Percentiles rank a stretch among this genome's conserved stretches.
phyloP scores from a whole-genome alignment of 2,888 invertebrate species.

The Chaitophorus viminalis region DNA sequence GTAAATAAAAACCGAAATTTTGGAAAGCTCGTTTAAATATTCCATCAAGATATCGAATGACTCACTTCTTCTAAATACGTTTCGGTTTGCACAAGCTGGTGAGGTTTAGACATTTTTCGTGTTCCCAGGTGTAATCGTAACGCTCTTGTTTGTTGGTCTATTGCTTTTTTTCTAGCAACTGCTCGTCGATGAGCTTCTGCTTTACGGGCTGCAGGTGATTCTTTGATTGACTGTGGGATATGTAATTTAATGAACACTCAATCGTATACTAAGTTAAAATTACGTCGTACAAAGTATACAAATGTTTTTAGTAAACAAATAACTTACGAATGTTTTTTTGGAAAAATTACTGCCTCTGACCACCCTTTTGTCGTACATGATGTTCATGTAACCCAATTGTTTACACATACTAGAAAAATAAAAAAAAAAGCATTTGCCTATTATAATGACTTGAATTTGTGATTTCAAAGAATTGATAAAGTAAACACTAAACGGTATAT shows the following conservation, averaged over 20 bases:
- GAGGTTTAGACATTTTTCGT: slow-evolving; percentile 83
- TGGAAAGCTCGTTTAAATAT: too few relatives aligned
- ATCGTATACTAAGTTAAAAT: neutral
- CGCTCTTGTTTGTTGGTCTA: slow-evolving; percentile 67
- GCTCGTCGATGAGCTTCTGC: slow-evolving; percentile 78
- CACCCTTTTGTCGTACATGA: slow-evolving; percentile 90
- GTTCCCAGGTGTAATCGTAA: slow-evolving; percentile 73
- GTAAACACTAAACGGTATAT: neutral
- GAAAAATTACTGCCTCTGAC: slow-evolving; percentile 84
- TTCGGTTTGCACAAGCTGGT: slow-evolving; percentile 72
- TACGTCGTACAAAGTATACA: too few relatives aligned
- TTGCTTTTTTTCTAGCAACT: slow-evolving; percentile 76
- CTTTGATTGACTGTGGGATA: neutral
- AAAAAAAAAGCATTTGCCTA: neutral
- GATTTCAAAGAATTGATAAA: neutral
- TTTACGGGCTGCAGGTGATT: slow-evolving; percentile 67
- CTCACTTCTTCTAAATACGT: slow-evolving; percentile 80
- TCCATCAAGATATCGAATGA: too few relatives aligned
- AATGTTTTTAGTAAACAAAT: neutral
- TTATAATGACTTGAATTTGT: neutral
- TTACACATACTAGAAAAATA: slow-evolving; percentile 24
- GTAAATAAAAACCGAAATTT: too few relatives aligned
- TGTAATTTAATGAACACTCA: slow-evolving; percentile 66
- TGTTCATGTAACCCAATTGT: slow-evolving; percentile 70
- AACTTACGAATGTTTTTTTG: slow-evolving; percentile 67